phyloP scores from a whole-genome alignment of 2,888 invertebrate species.

The Scaptomyza reducta region DNA sequence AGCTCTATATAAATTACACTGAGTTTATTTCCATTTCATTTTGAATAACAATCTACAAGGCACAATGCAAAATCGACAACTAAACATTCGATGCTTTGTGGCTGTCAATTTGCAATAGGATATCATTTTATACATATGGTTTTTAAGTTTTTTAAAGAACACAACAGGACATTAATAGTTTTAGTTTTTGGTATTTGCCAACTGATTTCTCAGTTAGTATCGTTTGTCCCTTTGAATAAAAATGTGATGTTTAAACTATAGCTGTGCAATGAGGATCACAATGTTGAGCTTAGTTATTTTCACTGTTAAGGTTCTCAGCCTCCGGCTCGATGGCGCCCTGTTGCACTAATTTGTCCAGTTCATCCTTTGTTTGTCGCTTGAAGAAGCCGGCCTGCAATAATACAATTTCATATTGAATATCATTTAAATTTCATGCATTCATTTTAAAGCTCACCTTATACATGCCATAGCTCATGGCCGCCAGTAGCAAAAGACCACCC shows the following conservation, averaged over 20 bases:
- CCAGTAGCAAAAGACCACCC: slow-evolving; percentile 83
- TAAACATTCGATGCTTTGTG: slow-evolving; percentile 59
- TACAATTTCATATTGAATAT: background rate
- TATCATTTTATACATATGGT: slow-evolving; percentile 5
- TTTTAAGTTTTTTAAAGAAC: slow-evolving; percentile 11
- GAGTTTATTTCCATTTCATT: background rate
- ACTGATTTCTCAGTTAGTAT: slow-evolving; percentile 15
- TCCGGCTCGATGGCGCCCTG: slow-evolving; percentile 78
- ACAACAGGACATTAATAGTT: slow-evolving; percentile 15
- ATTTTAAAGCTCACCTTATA: slow-evolving; percentile 74
- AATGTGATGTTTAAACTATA: slow-evolving; percentile 42
- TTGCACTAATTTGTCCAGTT: slow-evolving; percentile 84
- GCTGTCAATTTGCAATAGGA: slow-evolving; percentile 44
- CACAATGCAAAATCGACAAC: slow-evolving; percentile 42
- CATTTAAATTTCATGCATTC: background rate
- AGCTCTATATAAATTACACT: slow-evolving; percentile 35
- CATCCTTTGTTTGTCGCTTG: slow-evolving; percentile 84
- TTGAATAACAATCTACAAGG: slow-evolving; percentile 51
- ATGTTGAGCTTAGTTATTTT: slow-evolving; percentile 52
- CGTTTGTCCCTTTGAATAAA: slow-evolving; percentile 18
- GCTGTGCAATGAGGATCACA: slow-evolving; percentile 50
- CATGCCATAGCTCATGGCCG: slow-evolving; percentile 83
- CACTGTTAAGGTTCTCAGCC: slow-evolving; percentile 78
- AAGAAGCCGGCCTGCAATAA: slow-evolving; percentile 85
- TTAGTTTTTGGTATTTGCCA: slow-evolving; percentile 51